These are phyloP conservation scores for Eupsittula cactorum DNA, from an alignment of 2,113 vertebrate genomes.

Conservation along the genomic window DNA sequence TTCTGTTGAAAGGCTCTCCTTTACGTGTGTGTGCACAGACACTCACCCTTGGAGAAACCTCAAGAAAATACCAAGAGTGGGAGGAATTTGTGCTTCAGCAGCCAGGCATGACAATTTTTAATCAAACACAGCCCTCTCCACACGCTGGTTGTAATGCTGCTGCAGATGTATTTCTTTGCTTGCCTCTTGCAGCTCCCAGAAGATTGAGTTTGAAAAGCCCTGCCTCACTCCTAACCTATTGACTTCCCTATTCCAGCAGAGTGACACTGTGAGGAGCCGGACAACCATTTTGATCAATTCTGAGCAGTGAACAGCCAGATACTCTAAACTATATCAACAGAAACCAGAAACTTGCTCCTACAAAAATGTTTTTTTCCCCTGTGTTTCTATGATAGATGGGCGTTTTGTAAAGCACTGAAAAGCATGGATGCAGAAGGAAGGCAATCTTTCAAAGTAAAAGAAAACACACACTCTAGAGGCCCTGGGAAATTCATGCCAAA, in stretches of 20 bases:
- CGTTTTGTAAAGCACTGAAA: not conserved
- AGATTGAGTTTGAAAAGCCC: not conserved
- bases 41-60: not conserved
- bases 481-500: not conserved
- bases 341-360: not conserved
- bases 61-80: not conserved
- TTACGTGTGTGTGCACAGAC: not conserved
- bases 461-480: not conserved
- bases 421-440: not conserved
- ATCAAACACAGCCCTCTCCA: conserved; percentile 41
- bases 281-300: conserved; percentile 33
- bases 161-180: not conserved
- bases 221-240: conserved; percentile 33
- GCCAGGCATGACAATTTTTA: conserved; percentile 49
- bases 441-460: not conserved
- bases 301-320: not conserved
- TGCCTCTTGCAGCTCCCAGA: not conserved
- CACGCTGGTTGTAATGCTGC: not conserved
- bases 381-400: not conserved
- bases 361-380: rapidly evolving
- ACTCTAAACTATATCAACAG: not conserved
- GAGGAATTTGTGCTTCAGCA: not conserved
- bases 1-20: not conserved
- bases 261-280: not conserved
- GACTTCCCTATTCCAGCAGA: not conserved